Conservation (phyloP, 2,888 invertebrate genomes). For the Acleris holmiana region DNA sequence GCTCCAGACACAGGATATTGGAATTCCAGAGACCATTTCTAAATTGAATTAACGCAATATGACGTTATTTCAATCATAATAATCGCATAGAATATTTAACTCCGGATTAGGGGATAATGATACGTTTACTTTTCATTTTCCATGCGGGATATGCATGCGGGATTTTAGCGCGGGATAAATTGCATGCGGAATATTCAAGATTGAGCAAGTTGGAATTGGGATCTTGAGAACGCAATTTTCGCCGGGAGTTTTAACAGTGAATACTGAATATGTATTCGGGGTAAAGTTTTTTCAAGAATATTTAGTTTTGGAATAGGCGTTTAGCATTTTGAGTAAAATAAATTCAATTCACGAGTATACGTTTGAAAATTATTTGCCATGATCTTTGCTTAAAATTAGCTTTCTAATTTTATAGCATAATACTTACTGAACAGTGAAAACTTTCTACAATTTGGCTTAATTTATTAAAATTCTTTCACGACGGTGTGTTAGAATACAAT, state of each 20-base stretch:
- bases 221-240: constrained; percentile 26
- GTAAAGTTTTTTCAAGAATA: constrained; percentile 1
- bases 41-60: constrained; percentile 15
- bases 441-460: too few relatives aligned
- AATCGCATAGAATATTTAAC: constrained; percentile 38
- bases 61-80: constrained; percentile 38
- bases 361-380: too few relatives aligned
- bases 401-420: too few relatives aligned
- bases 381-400: too few relatives aligned
- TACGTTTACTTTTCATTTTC: constrained; percentile 67
- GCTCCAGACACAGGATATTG: constrained; percentile 12
- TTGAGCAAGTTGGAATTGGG: constrained; percentile 50
- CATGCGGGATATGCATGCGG: constrained; percentile 7
- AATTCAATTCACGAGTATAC: too few relatives aligned
- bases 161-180: constrained; percentile 26
- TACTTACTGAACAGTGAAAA: too few relatives aligned
- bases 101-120: constrained; percentile 59
- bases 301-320: constrained; percentile 5
- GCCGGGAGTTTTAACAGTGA: constrained; percentile 27
- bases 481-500: too few relatives aligned
- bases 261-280: constrained; percentile 16
- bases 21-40: neutral
- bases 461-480: too few relatives aligned
- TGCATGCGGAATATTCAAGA: constrained; percentile 43
- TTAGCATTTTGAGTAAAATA: too few relatives aligned